Percentiles rank a stretch among this genome's conserved stretches.
These are phyloP conservation scores for Boloria selene DNA, from an alignment of 2,888 invertebrate genomes.

Conservation along the genomic window DNA sequence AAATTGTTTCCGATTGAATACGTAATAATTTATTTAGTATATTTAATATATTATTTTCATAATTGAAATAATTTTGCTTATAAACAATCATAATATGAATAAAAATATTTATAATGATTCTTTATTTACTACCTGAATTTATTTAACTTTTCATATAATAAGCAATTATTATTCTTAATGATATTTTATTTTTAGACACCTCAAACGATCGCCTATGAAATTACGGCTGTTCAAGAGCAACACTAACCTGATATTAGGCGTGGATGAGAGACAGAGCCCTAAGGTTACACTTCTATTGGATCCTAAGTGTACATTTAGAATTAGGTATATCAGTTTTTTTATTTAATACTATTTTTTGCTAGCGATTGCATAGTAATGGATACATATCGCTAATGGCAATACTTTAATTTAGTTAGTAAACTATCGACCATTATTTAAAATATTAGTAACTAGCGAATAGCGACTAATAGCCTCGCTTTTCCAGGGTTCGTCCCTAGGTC, in stretches of 20 bases:
- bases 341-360: background rate
- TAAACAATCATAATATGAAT: too few species aligned
- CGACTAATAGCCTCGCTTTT: too few species aligned
- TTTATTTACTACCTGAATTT: too few species aligned
- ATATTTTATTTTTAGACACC: constrained; percentile 54
- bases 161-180: background rate
- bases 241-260: constrained; percentile 64
- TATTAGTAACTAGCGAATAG: too few species aligned
- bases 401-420: background rate
- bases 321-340: constrained; percentile 77
- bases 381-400: background rate
- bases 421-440: too few species aligned
- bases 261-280: constrained; percentile 66
- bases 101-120: too few species aligned
- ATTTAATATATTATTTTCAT: too few species aligned
- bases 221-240: constrained; percentile 81
- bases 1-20: too few species aligned
- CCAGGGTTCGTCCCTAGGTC: too few species aligned
- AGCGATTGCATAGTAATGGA: background rate
- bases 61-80: too few species aligned
- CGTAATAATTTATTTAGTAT: too few species aligned
- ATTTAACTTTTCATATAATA: too few species aligned
- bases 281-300: constrained; percentile 85
- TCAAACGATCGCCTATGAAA: constrained; percentile 78
- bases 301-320: constrained; percentile 86